Evolutionary conservation across 2,888 invertebrate genomes (phyloP).

Genomic region (Pachycephus smyrnensis): DNA sequence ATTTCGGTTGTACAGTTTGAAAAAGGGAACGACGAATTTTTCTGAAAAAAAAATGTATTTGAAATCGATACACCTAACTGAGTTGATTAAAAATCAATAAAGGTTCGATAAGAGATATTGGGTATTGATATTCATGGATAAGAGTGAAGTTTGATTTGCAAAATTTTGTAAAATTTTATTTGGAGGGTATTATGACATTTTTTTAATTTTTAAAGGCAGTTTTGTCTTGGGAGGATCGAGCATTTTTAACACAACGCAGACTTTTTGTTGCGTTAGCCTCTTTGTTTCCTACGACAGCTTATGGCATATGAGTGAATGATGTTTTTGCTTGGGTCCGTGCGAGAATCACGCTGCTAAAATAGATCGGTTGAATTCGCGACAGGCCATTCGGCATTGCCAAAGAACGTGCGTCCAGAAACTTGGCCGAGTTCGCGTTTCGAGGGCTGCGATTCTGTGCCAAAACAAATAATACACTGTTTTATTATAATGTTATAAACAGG

Average conservation of each 20-base stretch:
- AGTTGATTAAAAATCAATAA: too few relatives aligned
- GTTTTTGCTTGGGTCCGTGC: neutral
- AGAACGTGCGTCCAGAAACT: neutral
- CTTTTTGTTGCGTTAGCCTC: too few relatives aligned
- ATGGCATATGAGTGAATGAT: neutral
- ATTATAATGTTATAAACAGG: neutral
- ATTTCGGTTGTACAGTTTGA: neutral
- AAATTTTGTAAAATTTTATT: neutral
- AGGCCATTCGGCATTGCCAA: neutral
- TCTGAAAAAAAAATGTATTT: neutral
- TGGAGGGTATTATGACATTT: neutral
- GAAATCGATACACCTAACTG: too few relatives aligned
- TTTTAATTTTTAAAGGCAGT: neutral
- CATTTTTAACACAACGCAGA: neutral
- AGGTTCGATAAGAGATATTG: too few relatives aligned
- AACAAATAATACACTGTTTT: neutral
- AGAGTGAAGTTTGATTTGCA: neutral
- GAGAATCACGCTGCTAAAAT: neutral
- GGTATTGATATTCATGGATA: too few relatives aligned
- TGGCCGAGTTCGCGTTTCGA: constrained; percentile 3
- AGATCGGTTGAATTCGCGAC: neutral
- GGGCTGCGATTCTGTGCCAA: constrained; percentile 1
- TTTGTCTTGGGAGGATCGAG: neutral
- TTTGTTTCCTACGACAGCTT: too few relatives aligned
- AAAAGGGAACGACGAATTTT: neutral